A percentile compares a stretch with the other conserved stretches of the same genome.
Evolutionary conservation across 2,797 vertebrate species (phyloP).

Genomic region (Amniataba percoides): DNA sequence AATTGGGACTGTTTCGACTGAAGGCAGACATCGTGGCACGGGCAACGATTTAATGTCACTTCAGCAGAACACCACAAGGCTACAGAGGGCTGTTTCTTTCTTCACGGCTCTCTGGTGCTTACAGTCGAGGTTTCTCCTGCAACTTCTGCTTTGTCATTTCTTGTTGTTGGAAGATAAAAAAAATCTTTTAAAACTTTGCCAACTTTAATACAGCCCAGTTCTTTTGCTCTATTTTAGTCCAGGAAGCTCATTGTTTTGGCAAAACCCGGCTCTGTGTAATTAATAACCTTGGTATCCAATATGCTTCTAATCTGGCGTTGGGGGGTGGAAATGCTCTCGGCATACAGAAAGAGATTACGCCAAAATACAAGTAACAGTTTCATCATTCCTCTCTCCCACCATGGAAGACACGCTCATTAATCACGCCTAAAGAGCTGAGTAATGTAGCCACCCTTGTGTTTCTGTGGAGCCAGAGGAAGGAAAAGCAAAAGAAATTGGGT

Average conservation of each 20-base stretch:
- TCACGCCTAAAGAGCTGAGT: conserved; percentile 84
- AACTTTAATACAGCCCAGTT: conserved; percentile 11
- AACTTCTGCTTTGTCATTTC: conserved; percentile 32
- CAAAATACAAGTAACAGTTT: conserved; percentile 83
- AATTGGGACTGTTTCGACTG: conserved; percentile 50
- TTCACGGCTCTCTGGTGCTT: background rate
- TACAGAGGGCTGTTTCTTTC: conserved; percentile 16
- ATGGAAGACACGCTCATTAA: conserved; percentile 80
- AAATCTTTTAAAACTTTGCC: conserved; percentile 1
- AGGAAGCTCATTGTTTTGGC: conserved; percentile 33
- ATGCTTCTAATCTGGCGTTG: conserved; percentile 74
- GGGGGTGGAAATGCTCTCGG: conserved; percentile 70
- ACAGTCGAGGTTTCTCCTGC: background rate
- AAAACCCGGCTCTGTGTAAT: conserved; percentile 57
- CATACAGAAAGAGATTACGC: conserved; percentile 75
- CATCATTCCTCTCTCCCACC: conserved; percentile 79
- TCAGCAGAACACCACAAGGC: conserved; percentile 46
- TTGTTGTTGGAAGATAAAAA: conserved; percentile 1
- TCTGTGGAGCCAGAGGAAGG: conserved; percentile 46
- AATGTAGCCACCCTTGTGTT: conserved; percentile 58
- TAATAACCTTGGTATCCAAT: conserved; percentile 70
- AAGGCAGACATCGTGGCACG: conserved; percentile 18
- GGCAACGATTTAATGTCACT: conserved; percentile 34
- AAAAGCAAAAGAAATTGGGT: conserved; percentile 48
- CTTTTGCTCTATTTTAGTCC: conserved; percentile 24